Evolutionary conservation across 2,113 vertebrate species (phyloP).

Genomic region (Sturnus vulgaris): DNA sequence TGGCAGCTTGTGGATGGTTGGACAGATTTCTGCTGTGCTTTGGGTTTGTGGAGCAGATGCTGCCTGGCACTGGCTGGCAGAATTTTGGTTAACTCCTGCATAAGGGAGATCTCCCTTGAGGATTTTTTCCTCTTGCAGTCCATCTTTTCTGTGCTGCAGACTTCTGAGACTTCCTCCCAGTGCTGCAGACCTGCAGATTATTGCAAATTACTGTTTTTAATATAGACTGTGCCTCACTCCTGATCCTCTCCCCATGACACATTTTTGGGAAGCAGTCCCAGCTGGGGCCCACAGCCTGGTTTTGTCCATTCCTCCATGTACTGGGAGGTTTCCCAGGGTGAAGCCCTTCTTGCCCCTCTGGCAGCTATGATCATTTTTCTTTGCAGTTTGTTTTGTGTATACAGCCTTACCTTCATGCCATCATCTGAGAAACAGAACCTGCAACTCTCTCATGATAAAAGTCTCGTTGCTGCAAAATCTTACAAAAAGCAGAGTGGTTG

Average conservation of each 20-base stretch:
- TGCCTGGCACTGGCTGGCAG: not conserved
- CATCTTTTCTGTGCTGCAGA: not conserved
- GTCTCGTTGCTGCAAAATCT: not conserved
- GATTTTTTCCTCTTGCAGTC: not conserved
- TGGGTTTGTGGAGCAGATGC: not conserved
- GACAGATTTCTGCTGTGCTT: not conserved
- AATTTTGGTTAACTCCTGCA: not conserved
- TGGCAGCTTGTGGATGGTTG: not conserved
- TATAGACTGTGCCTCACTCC: not conserved
- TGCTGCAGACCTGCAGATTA: not conserved
- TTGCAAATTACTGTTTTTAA: not conserved
- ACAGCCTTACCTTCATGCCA: not conserved
- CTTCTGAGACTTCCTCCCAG: not conserved
- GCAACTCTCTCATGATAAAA: not conserved
- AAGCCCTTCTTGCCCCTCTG: not conserved
- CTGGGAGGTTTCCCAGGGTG: not conserved
- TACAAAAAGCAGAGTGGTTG: not conserved
- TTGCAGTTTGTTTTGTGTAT: not conserved
- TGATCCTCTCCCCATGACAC: not conserved
- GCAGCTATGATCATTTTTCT: not conserved
- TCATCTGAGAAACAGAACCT: not conserved
- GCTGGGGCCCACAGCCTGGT: not conserved
- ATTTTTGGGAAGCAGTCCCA: not conserved
- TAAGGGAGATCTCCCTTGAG: not conserved
- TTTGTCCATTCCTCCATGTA: not conserved